Conservation (phyloP, 2,888 invertebrate genomes). For the Caenorhabditis angaria region DNA sequence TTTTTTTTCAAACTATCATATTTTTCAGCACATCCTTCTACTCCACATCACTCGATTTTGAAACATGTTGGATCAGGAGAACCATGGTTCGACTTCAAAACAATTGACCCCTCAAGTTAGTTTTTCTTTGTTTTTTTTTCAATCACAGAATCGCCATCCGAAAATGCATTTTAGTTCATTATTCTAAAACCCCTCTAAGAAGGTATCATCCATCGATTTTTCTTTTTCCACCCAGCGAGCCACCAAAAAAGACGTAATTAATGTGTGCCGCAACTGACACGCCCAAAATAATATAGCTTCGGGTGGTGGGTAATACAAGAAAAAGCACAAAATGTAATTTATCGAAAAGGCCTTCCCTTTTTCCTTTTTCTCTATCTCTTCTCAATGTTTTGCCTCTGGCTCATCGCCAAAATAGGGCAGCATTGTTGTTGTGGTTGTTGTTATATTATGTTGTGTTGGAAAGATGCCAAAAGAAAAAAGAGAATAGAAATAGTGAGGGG, state of each 20-base stretch:
- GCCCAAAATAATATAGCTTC: not conserved
- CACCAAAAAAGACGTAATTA: not conserved
- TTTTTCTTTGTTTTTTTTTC: slow-evolving; percentile 6
- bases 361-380: no score
- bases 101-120: slow-evolving; percentile 61
- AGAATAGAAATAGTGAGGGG: not conserved
- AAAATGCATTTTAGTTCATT: no score
- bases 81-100: slow-evolving; percentile 64
- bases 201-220: not conserved
- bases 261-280: not conserved
- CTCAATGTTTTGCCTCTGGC: no score
- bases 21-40: slow-evolving; percentile 41
- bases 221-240: not conserved
- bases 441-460: no score
- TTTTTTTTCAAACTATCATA: no score
- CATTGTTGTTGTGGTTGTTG: not conserved
- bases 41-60: slow-evolving; percentile 60
- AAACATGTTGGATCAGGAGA: slow-evolving; percentile 50
- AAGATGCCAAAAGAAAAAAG: not conserved
- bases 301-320: not conserved
- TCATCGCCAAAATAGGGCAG: slow-evolving; percentile 1
- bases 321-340: not conserved
- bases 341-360: not conserved
- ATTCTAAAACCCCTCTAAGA: no score
- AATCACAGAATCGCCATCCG: not conserved